Evolutionary conservation across 2,113 vertebrate species (phyloP), one percentile per base, ranked within the genome.

Genomic region (Chamaea fasciata): DNA sequence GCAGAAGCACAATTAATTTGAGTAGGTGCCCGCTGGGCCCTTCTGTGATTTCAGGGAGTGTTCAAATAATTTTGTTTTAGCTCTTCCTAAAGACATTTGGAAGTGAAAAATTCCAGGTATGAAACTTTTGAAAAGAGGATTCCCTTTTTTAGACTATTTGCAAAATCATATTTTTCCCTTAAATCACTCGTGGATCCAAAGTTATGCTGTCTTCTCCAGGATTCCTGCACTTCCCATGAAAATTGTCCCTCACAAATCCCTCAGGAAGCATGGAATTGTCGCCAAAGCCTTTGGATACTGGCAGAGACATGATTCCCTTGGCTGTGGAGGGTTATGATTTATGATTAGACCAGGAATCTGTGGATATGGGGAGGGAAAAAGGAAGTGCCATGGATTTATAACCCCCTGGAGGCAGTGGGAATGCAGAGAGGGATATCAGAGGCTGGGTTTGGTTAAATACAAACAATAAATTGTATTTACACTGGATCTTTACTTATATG

Each of bases 1-100:
- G 64, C 44, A 91, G 77, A 39, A 89, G 56, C 39, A 3, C 88
- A 55, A 94, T 94, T 96, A 89, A 94, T 91, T 89, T 82, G 52
- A 56, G 74, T 9, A 28, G 53, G 12, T 56, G 87, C 90, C 81
- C 1, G 31, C 90, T 92, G 91, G 74, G 83, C 57, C 92, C 93
- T 82, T 92, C 89, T 91, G 91, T 46, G 85, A 15, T 71, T 80
- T 56, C 59, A 37, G 31, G 42, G 50, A 76, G 4, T 1, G 19
- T 7, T 77, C 28, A 49, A 22, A n/a, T 4, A 39, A 78, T 10
- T 18, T 69, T 50, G 30, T 59, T 68, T 69, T 3, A 67, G 35
- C 56, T 89, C 21, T 13, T 39, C 11, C 67, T n/a, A 42, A 87
- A 63, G 74, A 22, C 12, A 2, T 78, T 42, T 79, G 52, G 70